phyloP scores from a whole-genome alignment of 2,113 vertebrate species.

The Trachemys scripta region DNA sequence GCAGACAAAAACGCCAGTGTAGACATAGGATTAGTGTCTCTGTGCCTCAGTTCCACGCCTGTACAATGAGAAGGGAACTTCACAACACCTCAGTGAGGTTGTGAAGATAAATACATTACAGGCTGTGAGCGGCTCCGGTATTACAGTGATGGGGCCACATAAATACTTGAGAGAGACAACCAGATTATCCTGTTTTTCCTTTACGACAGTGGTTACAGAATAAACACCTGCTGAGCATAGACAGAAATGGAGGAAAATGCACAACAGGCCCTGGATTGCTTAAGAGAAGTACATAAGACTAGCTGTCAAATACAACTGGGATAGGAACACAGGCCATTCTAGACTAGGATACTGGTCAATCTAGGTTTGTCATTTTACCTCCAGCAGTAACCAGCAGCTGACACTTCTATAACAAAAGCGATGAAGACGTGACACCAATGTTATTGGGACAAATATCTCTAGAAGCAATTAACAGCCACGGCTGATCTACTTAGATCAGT shows the following conservation, averaged over 20 bases:
- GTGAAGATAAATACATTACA: neutral
- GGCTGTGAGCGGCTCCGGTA: neutral
- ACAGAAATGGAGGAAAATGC: neutral
- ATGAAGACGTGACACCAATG: neutral
- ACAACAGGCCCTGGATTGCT: neutral
- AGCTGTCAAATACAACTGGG: neutral
- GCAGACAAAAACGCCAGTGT: no score
- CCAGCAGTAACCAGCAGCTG: neutral
- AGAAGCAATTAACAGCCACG: neutral
- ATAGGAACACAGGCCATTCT: neutral
- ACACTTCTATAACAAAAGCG: neutral
- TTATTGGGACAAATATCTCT: neutral
- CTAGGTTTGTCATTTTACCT: neutral
- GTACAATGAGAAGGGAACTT: neutral
- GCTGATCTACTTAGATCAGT: neutral
- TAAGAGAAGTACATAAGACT: no score
- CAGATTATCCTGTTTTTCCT: neutral
- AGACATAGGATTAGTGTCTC: neutral
- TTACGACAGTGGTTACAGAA: accelerated
- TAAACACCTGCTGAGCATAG: neutral
- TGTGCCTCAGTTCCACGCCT: neutral
- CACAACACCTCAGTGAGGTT: neutral
- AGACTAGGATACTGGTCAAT: neutral
- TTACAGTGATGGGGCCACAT: neutral
- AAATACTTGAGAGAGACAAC: neutral